phyloP scores from a whole-genome alignment of 2,888 invertebrate genomes.

The Fragum fragum region DNA sequence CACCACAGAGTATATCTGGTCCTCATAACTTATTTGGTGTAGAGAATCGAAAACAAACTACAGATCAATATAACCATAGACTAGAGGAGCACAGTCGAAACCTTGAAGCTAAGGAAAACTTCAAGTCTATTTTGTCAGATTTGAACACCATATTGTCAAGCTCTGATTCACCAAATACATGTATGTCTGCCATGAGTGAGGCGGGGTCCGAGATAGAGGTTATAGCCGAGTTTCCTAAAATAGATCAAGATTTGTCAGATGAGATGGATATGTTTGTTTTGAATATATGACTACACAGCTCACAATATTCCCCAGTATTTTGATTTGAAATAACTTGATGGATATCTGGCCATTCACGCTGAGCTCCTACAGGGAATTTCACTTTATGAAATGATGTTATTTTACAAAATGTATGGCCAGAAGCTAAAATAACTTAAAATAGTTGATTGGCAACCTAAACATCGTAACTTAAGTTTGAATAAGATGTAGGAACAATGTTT shows the following conservation, averaged over 20 bases:
- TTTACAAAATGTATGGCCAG: too few species aligned
- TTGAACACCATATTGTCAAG: neutral
- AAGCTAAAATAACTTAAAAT: too few species aligned
- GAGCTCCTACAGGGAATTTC: too few species aligned
- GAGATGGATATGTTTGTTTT: neutral
- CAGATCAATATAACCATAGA: neutral
- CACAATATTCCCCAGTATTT: too few species aligned
- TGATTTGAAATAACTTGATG: too few species aligned
- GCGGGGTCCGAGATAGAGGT: conserved; percentile 47
- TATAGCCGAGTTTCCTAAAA: conserved; percentile 53
- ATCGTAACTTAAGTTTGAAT: too few species aligned
- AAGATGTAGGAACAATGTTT: too few species aligned
- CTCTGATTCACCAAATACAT: neutral
- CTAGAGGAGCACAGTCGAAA: neutral
- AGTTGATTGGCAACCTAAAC: too few species aligned
- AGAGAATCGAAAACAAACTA: neutral
- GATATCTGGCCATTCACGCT: too few species aligned
- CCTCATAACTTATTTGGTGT: conserved; percentile 29
- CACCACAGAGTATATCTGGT: conserved; percentile 45
- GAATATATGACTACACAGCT: neutral
- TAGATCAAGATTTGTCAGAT: neutral
- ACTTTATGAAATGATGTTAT: too few species aligned
- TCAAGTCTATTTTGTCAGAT: conserved; percentile 5
- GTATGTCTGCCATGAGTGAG: conserved; percentile 20
- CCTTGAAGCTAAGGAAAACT: neutral